phyloP scores from a whole-genome alignment of 1,140 invertebrate genomes.

The Vanessa tameamea region DNA sequence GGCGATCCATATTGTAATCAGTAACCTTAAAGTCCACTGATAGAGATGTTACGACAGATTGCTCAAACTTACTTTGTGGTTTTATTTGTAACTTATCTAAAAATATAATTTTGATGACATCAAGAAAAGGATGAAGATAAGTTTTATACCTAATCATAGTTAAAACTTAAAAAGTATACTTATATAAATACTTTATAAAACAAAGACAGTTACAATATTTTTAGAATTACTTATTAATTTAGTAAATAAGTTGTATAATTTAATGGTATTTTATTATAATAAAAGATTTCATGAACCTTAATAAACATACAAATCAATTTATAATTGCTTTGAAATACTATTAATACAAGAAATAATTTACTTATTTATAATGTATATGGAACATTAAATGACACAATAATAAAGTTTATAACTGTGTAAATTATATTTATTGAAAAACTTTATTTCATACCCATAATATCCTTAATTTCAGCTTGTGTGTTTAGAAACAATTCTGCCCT shows the following conservation, averaged over 20 bases:
- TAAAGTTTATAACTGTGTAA: neutral
- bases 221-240: too few species aligned
- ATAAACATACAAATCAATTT: too few species aligned
- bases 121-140: too few species aligned
- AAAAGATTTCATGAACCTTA: too few species aligned
- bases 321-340: too few species aligned
- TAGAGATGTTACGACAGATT: slow-evolving; percentile 74
- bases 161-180: too few species aligned
- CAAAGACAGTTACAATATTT: too few species aligned
- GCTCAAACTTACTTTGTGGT: slow-evolving; percentile 81
- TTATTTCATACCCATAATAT: slow-evolving; percentile 76
- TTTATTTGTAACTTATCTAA: slow-evolving; percentile 79
- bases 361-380: slow-evolving; percentile 5
- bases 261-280: too few species aligned
- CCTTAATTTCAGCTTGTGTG: slow-evolving; percentile 79
- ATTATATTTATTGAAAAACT: neutral
- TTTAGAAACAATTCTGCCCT: slow-evolving; percentile 79
- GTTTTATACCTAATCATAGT: too few species aligned
- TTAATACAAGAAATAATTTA: too few species aligned
- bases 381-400: neutral
- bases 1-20: slow-evolving; percentile 80
- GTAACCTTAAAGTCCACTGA: slow-evolving; percentile 81
- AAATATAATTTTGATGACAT: slow-evolving; percentile 29
- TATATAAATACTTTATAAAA: too few species aligned
- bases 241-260: too few species aligned